Percentiles rank a stretch among this genome's conserved stretches.
Conservation (phyloP, 1,140 invertebrate genomes). For the Diprion similis region DNA sequence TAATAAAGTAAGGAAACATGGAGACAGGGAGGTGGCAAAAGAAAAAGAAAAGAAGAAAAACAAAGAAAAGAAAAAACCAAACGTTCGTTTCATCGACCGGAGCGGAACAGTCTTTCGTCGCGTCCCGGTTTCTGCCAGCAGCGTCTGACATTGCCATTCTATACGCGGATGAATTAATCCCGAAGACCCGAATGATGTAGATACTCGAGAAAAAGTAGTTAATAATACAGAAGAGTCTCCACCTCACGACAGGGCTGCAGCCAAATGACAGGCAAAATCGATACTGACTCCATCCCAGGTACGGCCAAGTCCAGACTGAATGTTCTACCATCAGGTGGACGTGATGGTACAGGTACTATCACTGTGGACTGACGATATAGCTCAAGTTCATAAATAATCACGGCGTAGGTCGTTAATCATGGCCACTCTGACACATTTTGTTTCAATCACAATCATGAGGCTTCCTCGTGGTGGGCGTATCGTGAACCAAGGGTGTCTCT, state of each 20-base stretch:
- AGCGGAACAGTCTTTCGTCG: too few relatives aligned
- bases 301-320: background rate
- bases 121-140: too few relatives aligned
- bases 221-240: background rate
- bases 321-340: background rate
- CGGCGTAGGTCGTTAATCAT: slow-evolving; percentile 9
- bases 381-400: slow-evolving; percentile 13
- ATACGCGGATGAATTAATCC: too few relatives aligned
- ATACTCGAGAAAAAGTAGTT: background rate
- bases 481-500: background rate
- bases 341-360: background rate
- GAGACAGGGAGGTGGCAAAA: too few relatives aligned
- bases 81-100: too few relatives aligned
- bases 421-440: slow-evolving; percentile 1
- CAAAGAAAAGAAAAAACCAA: too few relatives aligned
- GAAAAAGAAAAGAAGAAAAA: too few relatives aligned
- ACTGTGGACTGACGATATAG: background rate
- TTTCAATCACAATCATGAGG: slow-evolving; percentile 6
- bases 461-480: background rate
- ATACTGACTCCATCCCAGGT: background rate
- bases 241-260: background rate
- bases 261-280: background rate
- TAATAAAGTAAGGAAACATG: too few relatives aligned
- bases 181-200: too few relatives aligned
- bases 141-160: too few relatives aligned